Evolutionary conservation across 2,888 invertebrate species (phyloP), one percentile per base, ranked within the genome.

Genomic region (Mythimna pallens): DNA sequence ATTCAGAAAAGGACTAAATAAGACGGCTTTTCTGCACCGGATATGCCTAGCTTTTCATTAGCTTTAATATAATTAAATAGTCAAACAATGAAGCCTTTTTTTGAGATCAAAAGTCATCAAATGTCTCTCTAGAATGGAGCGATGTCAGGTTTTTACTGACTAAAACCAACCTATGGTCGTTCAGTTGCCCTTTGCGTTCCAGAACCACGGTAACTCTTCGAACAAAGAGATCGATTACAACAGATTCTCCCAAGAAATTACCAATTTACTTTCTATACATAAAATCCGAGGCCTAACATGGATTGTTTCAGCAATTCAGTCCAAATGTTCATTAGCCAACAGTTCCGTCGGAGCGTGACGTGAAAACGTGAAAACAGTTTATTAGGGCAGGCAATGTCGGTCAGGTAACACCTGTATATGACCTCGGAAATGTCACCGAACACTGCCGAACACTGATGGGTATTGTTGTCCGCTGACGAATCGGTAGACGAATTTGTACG

Each of bases 381-480:
- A 91, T 87, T 87, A 80, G 90, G 87, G 81, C 89, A 87, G 76
- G 64, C 70, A 76, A 89, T 87, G 84, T 88, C 87, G 88, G 91
- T 84, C 88, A 88, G 70, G 81, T 78, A 80, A 73, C 84, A 84
- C 84, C 86, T 83, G 81, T 74, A 30, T 12, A 36, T 73, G 79
- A 78, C 80, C 85, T 84, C 80, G 71, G 68, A 77, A 76, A 73
- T 76, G 77, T 77, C 79, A 85, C 67, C 17, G 22, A 57, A 54
- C 65, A 70, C 22, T 8, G 36, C 8, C 8, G 36, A 8, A 25
- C 30, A 30, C 30, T 34, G 59, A 55, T 64, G 34, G 22, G 34
- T 52, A 70, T 82, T 80, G 70, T 65, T 20, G 52, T 47, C 20
- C 6, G n/a, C 43, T 65, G 59, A 70, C 69, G 58, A 61, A 73